Conservation (phyloP, 2,888 invertebrate species). For the Drosophila phalerata region DNA sequence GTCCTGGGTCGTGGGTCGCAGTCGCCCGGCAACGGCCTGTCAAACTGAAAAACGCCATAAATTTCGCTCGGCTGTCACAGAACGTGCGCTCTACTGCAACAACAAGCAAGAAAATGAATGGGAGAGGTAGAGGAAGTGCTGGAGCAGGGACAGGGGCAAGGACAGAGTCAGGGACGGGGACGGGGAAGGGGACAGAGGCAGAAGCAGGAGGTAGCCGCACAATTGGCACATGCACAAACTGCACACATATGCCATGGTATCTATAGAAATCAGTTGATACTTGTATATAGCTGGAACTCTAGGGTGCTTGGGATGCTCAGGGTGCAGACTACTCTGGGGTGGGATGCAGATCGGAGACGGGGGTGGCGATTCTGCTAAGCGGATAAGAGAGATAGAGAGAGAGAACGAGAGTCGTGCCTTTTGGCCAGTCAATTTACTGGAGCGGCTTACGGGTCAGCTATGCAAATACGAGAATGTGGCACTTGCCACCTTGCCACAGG, state of each 20-base stretch:
- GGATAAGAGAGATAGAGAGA: constrained; percentile 58
- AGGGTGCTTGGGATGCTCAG: constrained; percentile 21
- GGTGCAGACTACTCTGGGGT: constrained; percentile 38
- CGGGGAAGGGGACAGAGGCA: constrained; percentile 16
- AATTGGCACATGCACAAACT: constrained; percentile 73
- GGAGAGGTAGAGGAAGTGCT: constrained; percentile 34
- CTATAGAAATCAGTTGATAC: constrained; percentile 33
- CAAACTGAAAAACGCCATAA: constrained; percentile 83
- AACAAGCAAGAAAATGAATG: constrained; percentile 16
- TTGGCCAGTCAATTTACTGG: constrained; percentile 67
- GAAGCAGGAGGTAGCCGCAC: constrained; percentile 36
- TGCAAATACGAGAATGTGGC: constrained; percentile 52
- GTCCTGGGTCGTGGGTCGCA: constrained; percentile 58
- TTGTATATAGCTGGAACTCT: constrained; percentile 1
- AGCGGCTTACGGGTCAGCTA: constrained; percentile 63
- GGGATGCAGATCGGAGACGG: constrained; percentile 41
- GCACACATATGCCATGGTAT: constrained; percentile 72
- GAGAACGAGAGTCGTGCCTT: constrained; percentile 55
- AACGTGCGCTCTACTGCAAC: constrained; percentile 50
- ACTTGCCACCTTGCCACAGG: constrained; percentile 43
- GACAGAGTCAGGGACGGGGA: constrained; percentile 11
- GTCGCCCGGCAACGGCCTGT: constrained; percentile 55
- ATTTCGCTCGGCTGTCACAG: constrained; percentile 66
- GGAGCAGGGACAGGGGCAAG: constrained; percentile 29
- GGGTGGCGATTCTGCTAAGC: constrained; percentile 65